phyloP scores from a whole-genome alignment of 2,888 invertebrate species.

The Lasioglossum figueresi region DNA sequence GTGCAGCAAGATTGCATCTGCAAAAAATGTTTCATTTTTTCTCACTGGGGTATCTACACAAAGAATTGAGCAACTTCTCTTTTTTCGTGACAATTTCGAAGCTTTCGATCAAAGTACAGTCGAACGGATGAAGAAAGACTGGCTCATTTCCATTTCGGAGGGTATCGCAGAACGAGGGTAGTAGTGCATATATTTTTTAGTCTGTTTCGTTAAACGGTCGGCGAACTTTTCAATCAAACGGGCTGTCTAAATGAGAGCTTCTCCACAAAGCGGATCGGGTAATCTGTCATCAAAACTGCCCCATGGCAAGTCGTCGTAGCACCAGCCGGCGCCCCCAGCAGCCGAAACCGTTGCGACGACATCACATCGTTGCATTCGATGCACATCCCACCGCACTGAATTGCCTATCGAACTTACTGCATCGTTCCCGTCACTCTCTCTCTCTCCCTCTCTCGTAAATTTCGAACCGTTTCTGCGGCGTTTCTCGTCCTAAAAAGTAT shows the following conservation, averaged over 20 bases:
- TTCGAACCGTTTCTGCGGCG: conserved; percentile 4
- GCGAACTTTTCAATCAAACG: conserved; percentile 83
- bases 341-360: conserved; percentile 76
- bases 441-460: conserved; percentile 11
- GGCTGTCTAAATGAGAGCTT: conserved; percentile 83
- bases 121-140: neutral
- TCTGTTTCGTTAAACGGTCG: conserved; percentile 63
- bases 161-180: conserved; percentile 55
- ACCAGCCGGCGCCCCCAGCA: conserved; percentile 79
- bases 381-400: conserved; percentile 46
- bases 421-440: conserved; percentile 10
- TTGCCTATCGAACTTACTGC: conserved; percentile 45
- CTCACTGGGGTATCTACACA: neutral
- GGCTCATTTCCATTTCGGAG: conserved; percentile 21
- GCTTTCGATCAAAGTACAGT: neutral
- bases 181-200: conserved; percentile 49
- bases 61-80: neutral
- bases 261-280: conserved; percentile 83
- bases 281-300: conserved; percentile 83
- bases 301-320: conserved; percentile 75
- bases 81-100: neutral
- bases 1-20: neutral
- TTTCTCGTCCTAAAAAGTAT: neutral
- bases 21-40: neutral
- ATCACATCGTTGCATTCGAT: conserved; percentile 70